Evolutionary conservation across 2,888 invertebrate species (phyloP), one percentile per base, ranked within the genome.

Genomic region (Elgonia sp.): DNA sequence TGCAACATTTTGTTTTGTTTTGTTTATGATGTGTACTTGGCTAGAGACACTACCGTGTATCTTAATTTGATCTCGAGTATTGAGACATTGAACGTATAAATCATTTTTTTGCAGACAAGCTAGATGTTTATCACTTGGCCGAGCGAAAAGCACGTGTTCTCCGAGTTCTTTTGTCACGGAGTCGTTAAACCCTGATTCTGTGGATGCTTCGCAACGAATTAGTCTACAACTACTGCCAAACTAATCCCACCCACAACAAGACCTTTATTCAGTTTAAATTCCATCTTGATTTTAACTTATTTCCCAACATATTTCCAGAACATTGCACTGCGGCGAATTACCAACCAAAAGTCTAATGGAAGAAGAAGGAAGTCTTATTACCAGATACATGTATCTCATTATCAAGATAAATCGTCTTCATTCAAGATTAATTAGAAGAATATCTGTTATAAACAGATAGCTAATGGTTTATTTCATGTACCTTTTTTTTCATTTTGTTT

Each of bases 231-330:
- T 69, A 76, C 69, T 76, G 50, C 39, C 21, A 18, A 57, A 69
- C 18, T 21, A 55, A 63, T 21, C 53, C 81, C 63, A 73, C 81
- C 81, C 81, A 72, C 63, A 62, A 72, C 80, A 80, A 80, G 69
- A 72, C 81, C 80, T 72, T 80, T 72, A 81, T 81, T 81, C 81
- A 42, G 72, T 63, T 81, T 75, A 67, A 83, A 83, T 75, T 50
- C 29, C 75, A 67, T 75, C 46, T 75, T 67, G 67, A 75, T 67
- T 20, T 46, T 29, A 55, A 82, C 67, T 73, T 42, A 5, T 37
- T 57, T 73, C 40, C 73, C 57, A 9, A 57, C 29, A 42, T 75
- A 60, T 75, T 82, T 73, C 70, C 72, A 73, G 80, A 73, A 39
- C 81, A 72, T 81, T 60, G 69, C 70, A 70, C 60, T 77, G 39